Base-by-base conservation (phyloP, 2,113 vertebrate species). In the Ceyx cyanopectus region DNA sequence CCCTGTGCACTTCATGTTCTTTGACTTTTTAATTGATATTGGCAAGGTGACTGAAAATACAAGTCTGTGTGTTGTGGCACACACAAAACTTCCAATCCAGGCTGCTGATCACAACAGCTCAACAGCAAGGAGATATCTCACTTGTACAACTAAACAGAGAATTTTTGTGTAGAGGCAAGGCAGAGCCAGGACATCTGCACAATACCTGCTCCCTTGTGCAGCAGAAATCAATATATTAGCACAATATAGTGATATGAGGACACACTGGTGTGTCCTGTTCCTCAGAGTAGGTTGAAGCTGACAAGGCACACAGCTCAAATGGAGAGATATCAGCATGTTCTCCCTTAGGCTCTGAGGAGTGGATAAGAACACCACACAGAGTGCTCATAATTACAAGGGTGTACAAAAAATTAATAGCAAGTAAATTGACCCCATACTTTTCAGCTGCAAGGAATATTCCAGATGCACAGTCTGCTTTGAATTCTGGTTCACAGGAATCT, bases 391-490 rank as follows among this genome's bases (percentile, higher is more conserved):
- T 45, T 45, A 45, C 43, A 45, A 45, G 43, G 43, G 43, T 45
- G 43, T 45, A 45, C 43, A 45, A 45, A 45, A 45, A 45, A 45
- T 16, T 45, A 45, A 45, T 45, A 45, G 43, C 43, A 45, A 45
- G 10, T 45, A 45, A 45, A 45, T 45, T 16, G 43, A 45, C 43
- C 43, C 15, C 98, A 94, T 99, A 99, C 99, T 99, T 99, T 96
- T 99, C 99, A 95, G 99, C 99, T 93, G 99, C 98, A 96, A 99
- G 98, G 97, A 99, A 99, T 97, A 99, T 98, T 96, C 99, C 99
- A 46, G 99, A 99, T 82, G 99, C 99, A 95, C 99, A 99, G 95
- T 99, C 99, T 29, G 99, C 99, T 97, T 99, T 99, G 98, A 99
- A 99, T 93, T 99, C 99, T 27, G 99, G 99, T 97, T 99, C 99